phyloP scores from a whole-genome alignment of 2,888 invertebrate species.

The Mythimna ferrago region DNA sequence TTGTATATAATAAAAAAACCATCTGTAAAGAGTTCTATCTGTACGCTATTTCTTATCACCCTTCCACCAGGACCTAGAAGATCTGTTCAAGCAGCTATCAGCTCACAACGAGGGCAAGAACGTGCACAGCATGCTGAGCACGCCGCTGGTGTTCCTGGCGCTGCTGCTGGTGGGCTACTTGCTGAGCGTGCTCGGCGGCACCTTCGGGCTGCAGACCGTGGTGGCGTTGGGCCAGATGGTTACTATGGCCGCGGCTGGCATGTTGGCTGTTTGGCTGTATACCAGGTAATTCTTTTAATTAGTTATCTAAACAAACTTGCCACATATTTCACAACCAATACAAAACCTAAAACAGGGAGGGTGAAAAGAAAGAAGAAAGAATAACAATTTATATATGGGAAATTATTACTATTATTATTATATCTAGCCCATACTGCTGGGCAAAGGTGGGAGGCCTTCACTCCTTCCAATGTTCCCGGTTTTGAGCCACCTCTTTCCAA shows the following conservation, averaged over 20 bases:
- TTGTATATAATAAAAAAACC: too few relatives aligned
- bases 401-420: too few relatives aligned
- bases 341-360: too few relatives aligned
- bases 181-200: conserved; percentile 94
- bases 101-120: conserved; percentile 99
- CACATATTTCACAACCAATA: too few relatives aligned
- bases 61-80: conserved; percentile 94
- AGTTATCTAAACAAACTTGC: too few relatives aligned
- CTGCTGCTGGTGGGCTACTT: conserved; percentile 96
- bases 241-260: conserved; percentile 93
- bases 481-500: too few relatives aligned
- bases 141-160: conserved; percentile 97
- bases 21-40: too few relatives aligned
- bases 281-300: conserved; percentile 91
- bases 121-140: conserved; percentile 97
- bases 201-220: conserved; percentile 94
- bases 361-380: too few relatives aligned
- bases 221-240: conserved; percentile 94
- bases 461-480: too few relatives aligned
- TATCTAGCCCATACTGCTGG: too few relatives aligned
- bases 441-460: too few relatives aligned
- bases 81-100: conserved; percentile 94
- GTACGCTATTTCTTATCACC: background rate
- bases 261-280: conserved; percentile 96
- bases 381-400: too few relatives aligned